phyloP scores from a whole-genome alignment of 2,113 vertebrate species.

The Chaetops frenatus region DNA sequence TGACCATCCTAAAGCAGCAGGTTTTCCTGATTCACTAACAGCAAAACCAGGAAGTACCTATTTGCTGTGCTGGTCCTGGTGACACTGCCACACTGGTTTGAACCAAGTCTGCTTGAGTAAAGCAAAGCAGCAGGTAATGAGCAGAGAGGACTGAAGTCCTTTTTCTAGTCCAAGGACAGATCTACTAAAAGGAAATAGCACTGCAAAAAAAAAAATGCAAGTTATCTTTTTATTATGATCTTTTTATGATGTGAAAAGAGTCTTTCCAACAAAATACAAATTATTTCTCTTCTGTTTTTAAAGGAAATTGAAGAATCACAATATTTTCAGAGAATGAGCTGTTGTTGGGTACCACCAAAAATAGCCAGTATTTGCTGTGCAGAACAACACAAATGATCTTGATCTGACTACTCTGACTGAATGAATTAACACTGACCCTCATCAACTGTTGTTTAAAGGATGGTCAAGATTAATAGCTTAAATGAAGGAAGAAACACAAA shows the following conservation, averaged over 20 bases:
- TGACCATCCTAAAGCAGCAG: not conserved
- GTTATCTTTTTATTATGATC: not conserved
- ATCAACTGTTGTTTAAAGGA: not conserved
- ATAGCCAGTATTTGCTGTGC: not conserved
- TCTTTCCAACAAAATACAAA: not conserved
- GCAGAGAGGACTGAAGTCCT: not conserved
- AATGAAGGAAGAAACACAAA: not conserved
- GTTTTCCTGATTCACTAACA: not conserved
- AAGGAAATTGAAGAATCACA: not conserved
- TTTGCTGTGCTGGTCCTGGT: not conserved
- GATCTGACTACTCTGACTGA: not conserved
- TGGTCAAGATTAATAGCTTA: not conserved
- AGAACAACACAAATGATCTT: not conserved
- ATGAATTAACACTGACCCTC: not conserved
- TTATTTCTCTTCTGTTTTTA: not conserved
- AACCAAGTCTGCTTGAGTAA: not conserved
- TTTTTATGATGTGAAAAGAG: not conserved
- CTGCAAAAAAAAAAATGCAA: not conserved
- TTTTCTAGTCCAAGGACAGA: not conserved
- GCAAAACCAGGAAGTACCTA: not conserved
- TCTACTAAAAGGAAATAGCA: not conserved
- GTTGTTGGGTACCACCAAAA: not conserved
- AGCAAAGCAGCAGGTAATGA: not conserved
- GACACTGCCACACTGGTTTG: fast-evolving
- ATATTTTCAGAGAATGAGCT: not conserved